Percentiles rank a stretch among this genome's conserved stretches.
phyloP scores from a whole-genome alignment of 1,140 invertebrate species.

The Dinoponera quadriceps region DNA sequence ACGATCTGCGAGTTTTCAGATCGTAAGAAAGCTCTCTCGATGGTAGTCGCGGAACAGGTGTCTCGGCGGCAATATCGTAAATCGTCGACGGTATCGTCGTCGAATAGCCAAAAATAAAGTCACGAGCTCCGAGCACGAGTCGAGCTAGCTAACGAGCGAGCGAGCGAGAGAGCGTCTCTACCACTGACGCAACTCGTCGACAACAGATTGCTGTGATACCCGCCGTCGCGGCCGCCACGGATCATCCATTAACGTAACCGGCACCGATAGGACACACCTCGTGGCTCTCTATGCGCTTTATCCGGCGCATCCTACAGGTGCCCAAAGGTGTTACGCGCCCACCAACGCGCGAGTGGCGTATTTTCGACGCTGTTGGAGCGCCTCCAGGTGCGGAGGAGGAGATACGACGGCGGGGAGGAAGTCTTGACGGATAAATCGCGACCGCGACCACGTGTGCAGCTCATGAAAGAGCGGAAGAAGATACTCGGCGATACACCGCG shows the following conservation, averaged over 20 bases:
- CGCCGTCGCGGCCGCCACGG: constrained; percentile 2
- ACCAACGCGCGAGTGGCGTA: constrained; percentile 63
- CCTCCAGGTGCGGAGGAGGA: constrained; percentile 70
- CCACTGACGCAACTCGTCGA: constrained; percentile 64
- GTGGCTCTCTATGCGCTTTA: constrained; percentile 57
- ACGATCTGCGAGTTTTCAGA: constrained; percentile 1
- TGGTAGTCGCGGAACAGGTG: constrained; percentile 69
- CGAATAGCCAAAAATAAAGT: constrained; percentile 69
- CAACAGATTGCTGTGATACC: constrained; percentile 34
- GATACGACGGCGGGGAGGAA: constrained; percentile 12
- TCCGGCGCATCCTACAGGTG: constrained; percentile 72
- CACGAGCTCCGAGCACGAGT: constrained; percentile 54
- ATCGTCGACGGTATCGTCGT: constrained; percentile 68
- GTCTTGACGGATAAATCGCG: constrained; percentile 32
- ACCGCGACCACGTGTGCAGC: constrained; percentile 50
- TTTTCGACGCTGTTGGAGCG: constrained; percentile 70
- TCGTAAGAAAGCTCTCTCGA: constrained; percentile 12
- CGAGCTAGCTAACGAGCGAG: not conserved
- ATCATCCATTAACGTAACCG: constrained; percentile 54
- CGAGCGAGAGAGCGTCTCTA: constrained; percentile 22
- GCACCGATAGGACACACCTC: constrained; percentile 38
- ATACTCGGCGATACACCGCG: not conserved
- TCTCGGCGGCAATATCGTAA: constrained; percentile 60
- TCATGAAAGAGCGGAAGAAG: constrained; percentile 24
- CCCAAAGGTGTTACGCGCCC: constrained; percentile 56